Base-by-base conservation (phyloP, 2,888 invertebrate species). In the Sarcophaga subvicina region DNA sequence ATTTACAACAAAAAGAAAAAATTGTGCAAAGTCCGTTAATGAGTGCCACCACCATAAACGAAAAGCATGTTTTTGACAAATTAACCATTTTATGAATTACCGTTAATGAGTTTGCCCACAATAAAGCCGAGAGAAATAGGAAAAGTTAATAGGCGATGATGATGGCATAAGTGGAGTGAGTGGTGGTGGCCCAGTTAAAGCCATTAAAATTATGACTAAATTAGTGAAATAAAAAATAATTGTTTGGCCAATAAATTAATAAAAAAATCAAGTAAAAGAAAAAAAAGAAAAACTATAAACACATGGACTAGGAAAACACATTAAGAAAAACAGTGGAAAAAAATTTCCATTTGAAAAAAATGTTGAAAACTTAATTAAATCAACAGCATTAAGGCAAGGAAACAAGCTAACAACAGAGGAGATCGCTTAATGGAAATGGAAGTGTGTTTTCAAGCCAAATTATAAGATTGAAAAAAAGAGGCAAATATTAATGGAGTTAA, bases 301-400 rank as follows among this genome's bases (percentile, higher is more conserved):
- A 62, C 12, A 17, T 10, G 17, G n/a, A 62, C n/a, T 11, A 62
- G 22, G n/a, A 62, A 62, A 62, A 62, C n/a, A 6, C 11, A 62
- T 20, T 20, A 62, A 62, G 62, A 22, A 22, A 62, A 11, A 49
- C 14, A 0, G 67, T 67, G 63, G 27, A 76, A 37, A 69, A 49
- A 76, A 45, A 69, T 83, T 62, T 59, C 37, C 27, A 25, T 82
- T 45, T 49, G 37, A 37, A 37, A 37, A 37, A 45, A 69, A 69
- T 77, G 60, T 77, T 83, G 54, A 86, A 86, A 86, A 83, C 83
- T 86, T 83, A 83, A 86, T 86, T 86, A 86, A 86, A 76, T 83
- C 83, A 69, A 3, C 54, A 17, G n/a, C 47, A 63, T 71, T 79
- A 20, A 86, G 70, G 69, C 27, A 83, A 83, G 54, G 17, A 54